phyloP scores from a whole-genome alignment of 2,113 vertebrate species.

The Gobio gobio region DNA sequence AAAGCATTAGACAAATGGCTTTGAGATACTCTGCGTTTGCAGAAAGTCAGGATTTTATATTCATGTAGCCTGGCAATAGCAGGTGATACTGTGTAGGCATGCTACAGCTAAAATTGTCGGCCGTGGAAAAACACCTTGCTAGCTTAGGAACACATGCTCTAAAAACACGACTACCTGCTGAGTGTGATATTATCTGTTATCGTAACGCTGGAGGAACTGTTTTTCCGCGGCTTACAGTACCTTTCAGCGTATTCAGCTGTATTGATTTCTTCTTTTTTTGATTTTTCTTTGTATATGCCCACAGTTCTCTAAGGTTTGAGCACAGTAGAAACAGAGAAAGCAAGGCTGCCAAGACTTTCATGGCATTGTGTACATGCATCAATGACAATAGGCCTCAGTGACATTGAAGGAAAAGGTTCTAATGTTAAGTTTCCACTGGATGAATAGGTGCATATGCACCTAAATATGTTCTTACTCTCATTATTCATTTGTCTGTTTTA shows the following conservation, averaged over 20 bases:
- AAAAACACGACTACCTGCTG: slow-evolving; percentile 46
- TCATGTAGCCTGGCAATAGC: not conserved
- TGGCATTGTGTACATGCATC: slow-evolving; percentile 12
- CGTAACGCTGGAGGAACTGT: slow-evolving; percentile 38
- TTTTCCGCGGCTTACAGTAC: slow-evolving; percentile 42
- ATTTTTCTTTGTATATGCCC: slow-evolving; percentile 46
- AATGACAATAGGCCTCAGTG: not conserved
- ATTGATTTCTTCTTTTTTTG: slow-evolving; percentile 59
- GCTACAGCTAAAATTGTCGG: not conserved
- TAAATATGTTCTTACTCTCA: not conserved
- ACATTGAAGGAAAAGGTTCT: not conserved
- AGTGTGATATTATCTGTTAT: slow-evolving; percentile 58
- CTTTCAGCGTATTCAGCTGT: slow-evolving; percentile 56
- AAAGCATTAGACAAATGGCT: slow-evolving; percentile 12
- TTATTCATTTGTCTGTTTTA: not conserved
- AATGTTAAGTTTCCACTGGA: not conserved
- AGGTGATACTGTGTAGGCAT: not conserved
- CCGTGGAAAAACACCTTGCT: slow-evolving; percentile 33
- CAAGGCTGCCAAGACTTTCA: slow-evolving; percentile 47
- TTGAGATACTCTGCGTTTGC: slow-evolving; percentile 34
- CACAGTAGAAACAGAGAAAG: slow-evolving; percentile 41
- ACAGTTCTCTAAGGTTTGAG: slow-evolving; percentile 52
- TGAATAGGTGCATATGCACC: not conserved
- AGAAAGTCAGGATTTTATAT: slow-evolving; percentile 23
- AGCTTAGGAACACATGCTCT: slow-evolving; percentile 30